Percentiles rank a stretch among this genome's conserved stretches.
These are phyloP conservation scores for Metalampra italica DNA, from an alignment of 2,888 invertebrate species.

Conservation along the genomic window DNA sequence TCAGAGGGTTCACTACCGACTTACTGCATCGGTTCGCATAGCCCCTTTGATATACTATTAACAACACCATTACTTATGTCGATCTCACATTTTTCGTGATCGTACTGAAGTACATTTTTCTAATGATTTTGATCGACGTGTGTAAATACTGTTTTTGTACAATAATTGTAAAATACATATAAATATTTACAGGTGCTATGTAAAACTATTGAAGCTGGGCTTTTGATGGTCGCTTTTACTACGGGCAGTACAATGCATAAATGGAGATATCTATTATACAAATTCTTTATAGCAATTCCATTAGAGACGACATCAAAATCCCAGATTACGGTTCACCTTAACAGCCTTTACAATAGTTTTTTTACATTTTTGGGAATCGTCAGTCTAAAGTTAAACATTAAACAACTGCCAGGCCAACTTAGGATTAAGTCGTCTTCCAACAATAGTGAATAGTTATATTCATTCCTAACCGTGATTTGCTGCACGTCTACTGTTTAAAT, in stretches of 20 bases:
- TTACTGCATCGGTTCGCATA: conserved; percentile 61
- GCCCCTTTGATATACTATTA: conserved; percentile 8
- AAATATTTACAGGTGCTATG: conserved; percentile 11
- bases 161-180: too few species aligned
- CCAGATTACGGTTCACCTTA: background rate
- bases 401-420: background rate
- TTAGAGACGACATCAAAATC: background rate
- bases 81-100: background rate
- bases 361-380: conserved; percentile 12
- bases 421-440: conserved; percentile 30
- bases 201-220: conserved; percentile 12
- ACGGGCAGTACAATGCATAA: background rate
- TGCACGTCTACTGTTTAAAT: background rate
- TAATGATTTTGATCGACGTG: too few species aligned
- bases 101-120: background rate
- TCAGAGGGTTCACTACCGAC: conserved; percentile 64
- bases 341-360: conserved; percentile 6
- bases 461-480: conserved; percentile 29
- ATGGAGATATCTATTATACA: background rate
- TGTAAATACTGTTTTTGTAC: background rate
- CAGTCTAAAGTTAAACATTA: conserved; percentile 23
- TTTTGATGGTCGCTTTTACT: conserved; percentile 3
- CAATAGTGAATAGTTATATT: conserved; percentile 28
- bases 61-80: background rate
- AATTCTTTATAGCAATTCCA: background rate